Percentiles rank a stretch among this genome's conserved stretches.
Conservation (phyloP, 2,888 invertebrate species). For the Nomada lathburiana region DNA sequence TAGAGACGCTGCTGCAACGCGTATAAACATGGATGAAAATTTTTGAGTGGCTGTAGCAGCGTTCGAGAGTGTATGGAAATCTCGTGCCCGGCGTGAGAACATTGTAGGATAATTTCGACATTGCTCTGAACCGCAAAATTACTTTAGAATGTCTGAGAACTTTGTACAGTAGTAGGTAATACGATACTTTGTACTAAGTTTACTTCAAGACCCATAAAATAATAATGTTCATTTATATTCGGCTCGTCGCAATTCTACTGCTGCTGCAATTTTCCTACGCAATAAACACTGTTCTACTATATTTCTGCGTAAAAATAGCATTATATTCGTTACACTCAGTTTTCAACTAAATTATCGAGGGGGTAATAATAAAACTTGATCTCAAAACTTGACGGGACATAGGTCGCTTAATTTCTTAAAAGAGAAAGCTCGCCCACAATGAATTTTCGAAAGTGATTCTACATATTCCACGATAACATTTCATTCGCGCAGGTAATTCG, state of each 20-base stretch:
- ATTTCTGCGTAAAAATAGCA: too few relatives aligned
- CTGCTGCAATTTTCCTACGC: neutral
- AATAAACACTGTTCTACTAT: too few relatives aligned
- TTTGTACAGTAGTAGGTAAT: neutral
- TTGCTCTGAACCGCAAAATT: neutral
- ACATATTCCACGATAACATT: constrained; percentile 62
- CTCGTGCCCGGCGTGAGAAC: too few relatives aligned
- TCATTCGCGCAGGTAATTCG: constrained; percentile 45
- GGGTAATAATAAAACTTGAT: neutral
- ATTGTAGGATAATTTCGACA: neutral
- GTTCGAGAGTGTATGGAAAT: too few relatives aligned
- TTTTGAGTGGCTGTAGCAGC: too few relatives aligned
- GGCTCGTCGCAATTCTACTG: neutral
- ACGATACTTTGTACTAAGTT: neutral
- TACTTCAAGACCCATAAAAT: neutral
- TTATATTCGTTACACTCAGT: too few relatives aligned
- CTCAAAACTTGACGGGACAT: constrained; percentile 45
- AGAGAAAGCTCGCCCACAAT: constrained; percentile 41
- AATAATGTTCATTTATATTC: neutral
- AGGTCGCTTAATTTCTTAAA: constrained; percentile 39
- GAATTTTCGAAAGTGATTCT: constrained; percentile 50
- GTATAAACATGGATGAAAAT: too few relatives aligned
- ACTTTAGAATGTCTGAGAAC: neutral
- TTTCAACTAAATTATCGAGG: too few relatives aligned
- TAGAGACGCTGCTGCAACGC: neutral